Conservation (phyloP, 2,888 invertebrate genomes). For the Bombylius discolor region DNA sequence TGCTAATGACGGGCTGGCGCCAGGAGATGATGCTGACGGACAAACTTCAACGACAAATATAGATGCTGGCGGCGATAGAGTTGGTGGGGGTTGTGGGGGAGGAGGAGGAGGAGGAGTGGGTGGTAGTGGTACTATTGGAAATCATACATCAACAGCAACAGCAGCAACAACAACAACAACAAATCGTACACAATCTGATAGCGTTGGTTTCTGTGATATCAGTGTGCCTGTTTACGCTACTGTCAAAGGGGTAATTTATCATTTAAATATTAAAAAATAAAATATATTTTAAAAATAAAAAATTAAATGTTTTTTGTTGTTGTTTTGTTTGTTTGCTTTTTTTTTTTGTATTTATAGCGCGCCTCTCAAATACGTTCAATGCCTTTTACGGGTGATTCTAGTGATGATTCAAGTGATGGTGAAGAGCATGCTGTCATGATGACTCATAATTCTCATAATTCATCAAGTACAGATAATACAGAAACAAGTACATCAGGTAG, state of each 20-base stretch:
- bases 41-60: constrained; percentile 14
- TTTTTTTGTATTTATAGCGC: constrained; percentile 41
- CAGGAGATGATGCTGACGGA: constrained; percentile 35
- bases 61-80: constrained; percentile 38
- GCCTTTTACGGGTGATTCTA: constrained; percentile 90
- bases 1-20: constrained; percentile 44
- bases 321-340: not conserved
- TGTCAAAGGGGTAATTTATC: constrained; percentile 66
- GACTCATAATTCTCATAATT: constrained; percentile 37
- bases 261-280: constrained; percentile 6
- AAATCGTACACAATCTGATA: constrained; percentile 36
- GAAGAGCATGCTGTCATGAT: constrained; percentile 48
- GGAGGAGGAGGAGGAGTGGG: constrained; percentile 12
- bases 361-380: constrained; percentile 92
- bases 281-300: not conserved
- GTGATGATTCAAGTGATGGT: constrained; percentile 89
- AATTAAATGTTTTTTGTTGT: not conserved
- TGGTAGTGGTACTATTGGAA: constrained; percentile 25
- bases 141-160: constrained; percentile 24
- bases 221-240: constrained; percentile 92
- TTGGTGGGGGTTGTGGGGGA: constrained; percentile 35
- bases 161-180: constrained; percentile 29
- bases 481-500: constrained; percentile 46
- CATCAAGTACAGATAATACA: constrained; percentile 43
- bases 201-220: constrained; percentile 78